Conservation (phyloP, 2,797 vertebrate species). For the Natrix natrix region DNA sequence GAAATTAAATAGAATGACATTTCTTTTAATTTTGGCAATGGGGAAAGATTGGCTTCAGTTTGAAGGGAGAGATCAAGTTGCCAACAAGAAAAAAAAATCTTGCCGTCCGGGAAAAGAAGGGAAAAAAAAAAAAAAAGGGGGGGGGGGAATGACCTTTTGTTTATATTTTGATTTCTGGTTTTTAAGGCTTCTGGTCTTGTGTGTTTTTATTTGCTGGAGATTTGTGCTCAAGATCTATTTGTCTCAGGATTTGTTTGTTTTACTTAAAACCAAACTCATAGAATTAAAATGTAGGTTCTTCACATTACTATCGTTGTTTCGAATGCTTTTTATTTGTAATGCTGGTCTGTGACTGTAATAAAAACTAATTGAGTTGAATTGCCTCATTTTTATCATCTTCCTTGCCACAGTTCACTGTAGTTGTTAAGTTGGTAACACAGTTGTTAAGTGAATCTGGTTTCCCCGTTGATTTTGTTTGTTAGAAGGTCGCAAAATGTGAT, state of each 20-base stretch:
- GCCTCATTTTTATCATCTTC: not conserved
- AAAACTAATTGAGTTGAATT: not conserved
- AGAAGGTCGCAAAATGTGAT: not conserved
- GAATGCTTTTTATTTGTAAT: not conserved
- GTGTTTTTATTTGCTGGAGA: not conserved
- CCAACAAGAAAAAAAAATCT: not conserved
- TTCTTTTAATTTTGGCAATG: not conserved
- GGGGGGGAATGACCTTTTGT: not conserved
- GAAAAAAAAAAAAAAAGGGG: too few species aligned
- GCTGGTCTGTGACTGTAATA: not conserved
- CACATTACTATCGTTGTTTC: not conserved
- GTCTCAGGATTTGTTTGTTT: not conserved
- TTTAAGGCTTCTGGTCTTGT: not conserved
- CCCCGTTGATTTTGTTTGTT: not conserved
- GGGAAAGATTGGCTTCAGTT: not conserved
- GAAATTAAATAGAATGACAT: not conserved
- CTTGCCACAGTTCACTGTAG: not conserved
- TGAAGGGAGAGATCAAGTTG: not conserved
- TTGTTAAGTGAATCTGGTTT: not conserved
- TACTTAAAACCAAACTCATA: not conserved
- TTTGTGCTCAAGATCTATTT: not conserved
- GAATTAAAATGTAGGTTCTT: not conserved
- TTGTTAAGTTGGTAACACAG: not conserved
- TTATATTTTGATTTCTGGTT: not conserved
- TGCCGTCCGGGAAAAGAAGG: not conserved